Conservation (phyloP, 2,888 invertebrate genomes). For the Euspilapteryx auroguttella region DNA sequence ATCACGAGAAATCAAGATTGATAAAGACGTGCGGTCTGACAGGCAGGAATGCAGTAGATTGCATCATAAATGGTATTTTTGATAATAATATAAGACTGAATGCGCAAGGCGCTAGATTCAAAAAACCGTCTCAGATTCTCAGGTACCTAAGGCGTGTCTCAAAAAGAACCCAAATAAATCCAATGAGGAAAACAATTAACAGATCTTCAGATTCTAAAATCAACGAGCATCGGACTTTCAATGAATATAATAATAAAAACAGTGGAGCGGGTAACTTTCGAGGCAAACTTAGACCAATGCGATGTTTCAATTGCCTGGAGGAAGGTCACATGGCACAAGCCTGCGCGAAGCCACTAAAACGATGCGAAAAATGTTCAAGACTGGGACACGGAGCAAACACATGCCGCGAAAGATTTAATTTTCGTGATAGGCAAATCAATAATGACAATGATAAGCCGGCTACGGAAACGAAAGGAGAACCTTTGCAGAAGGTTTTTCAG, state of each 20-base stretch:
- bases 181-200: not conserved
- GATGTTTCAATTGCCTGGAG: slow-evolving; percentile 1
- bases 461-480: too few relatives aligned
- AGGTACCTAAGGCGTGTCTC: slow-evolving; percentile 2
- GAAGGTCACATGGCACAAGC: not conserved
- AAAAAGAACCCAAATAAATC: not conserved
- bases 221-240: too few relatives aligned
- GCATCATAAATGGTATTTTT: slow-evolving; percentile 1
- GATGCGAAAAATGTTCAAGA: slow-evolving; percentile 2
- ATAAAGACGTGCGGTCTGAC: slow-evolving; percentile 1
- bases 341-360: slow-evolving; percentile 2
- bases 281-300: not conserved
- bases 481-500: slow-evolving; percentile 1
- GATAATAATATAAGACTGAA: not conserved
- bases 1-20: slow-evolving; percentile 4
- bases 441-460: not conserved
- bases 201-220: too few relatives aligned
- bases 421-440: not conserved
- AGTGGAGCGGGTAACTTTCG: too few relatives aligned
- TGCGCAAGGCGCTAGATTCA: too few relatives aligned
- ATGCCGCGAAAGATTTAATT: too few relatives aligned
- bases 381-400: not conserved
- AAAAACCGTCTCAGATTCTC: slow-evolving; percentile 1
- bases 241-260: not conserved
- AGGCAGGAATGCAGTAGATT: slow-evolving; percentile 1